Base-by-base conservation (phyloP, 2,888 invertebrate genomes). In the Cheilosia scutellata region DNA sequence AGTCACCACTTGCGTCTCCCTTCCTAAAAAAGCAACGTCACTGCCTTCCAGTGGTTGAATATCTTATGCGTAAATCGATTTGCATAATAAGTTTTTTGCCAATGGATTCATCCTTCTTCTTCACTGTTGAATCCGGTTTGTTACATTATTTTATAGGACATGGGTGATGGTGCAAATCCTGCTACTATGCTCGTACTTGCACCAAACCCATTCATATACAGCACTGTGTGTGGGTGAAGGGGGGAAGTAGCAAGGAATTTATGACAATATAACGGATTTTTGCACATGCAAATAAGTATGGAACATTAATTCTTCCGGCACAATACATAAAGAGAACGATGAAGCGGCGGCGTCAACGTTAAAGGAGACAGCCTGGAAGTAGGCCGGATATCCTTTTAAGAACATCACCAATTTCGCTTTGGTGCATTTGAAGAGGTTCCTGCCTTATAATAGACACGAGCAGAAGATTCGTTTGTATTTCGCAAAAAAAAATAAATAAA, bases 61-160 rank as follows among this genome's bases (percentile, higher is more conserved):
- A 72, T 72, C 68, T 86, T 86, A 77, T 86, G 86, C 86, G 86
- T 86, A 86, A 86, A 82, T 86, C 86, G 82, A 86, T 86, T 86
- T 86, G 76, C 86, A 86, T 86, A 86, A 72, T 80, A 62, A 16
- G 62, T 77, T 68, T 70, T 60, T 74, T 63, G 33, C 44, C 16
- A 6, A 25, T 49, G 20, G 16, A 20, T 51, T 42, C 42, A 44
- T 75, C 53, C 65, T 66, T 60, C 33, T 71, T 70, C 65, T 51
- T 51, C 57, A 42, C 31, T 74, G 55, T 82, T 63, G 42, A 78
- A 68, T 82, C 77, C 63, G 63, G 63, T 75, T 83, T 74, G 68
- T 57, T 62, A 72, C 62, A 74, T 49, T 51, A 49, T n/a, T 53
- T 42, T 58, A 20, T 37, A 42, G 20, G 60, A 72, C n/a, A 25